A percentile compares a stretch with the other conserved stretches of the same genome.
These are phyloP conservation scores for Bicyclus anynana DNA, from an alignment of 1,140 invertebrate genomes.

Conservation along the genomic window DNA sequence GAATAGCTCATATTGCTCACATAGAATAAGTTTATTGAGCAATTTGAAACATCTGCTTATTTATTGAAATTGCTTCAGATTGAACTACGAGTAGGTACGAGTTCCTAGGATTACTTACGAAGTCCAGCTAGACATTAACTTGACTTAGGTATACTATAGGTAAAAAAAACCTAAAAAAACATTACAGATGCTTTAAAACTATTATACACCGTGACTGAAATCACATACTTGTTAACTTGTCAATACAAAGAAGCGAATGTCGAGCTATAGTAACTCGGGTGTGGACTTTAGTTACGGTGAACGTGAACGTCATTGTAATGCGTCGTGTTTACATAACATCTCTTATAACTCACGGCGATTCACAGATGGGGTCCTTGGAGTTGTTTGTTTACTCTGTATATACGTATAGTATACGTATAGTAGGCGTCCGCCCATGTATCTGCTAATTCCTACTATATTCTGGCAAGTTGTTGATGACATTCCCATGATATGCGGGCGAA, in stretches of 20 bases:
- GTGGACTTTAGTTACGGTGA: not conserved
- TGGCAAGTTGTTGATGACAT: too few species aligned
- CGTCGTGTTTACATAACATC: slow-evolving; percentile 26
- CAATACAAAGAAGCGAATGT: slow-evolving; percentile 8
- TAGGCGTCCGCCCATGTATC: too few species aligned
- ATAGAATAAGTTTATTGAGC: too few species aligned
- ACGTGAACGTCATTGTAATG: slow-evolving; percentile 31
- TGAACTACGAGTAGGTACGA: too few species aligned
- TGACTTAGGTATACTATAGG: not conserved
- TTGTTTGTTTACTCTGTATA: not conserved
- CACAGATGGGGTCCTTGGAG: not conserved
- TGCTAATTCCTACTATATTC: too few species aligned
- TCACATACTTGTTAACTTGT: slow-evolving; percentile 3
- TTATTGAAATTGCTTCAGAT: too few species aligned
- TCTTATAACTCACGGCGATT: slow-evolving; percentile 5
- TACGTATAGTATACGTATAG: too few species aligned
- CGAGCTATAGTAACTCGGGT: slow-evolving; percentile 2
- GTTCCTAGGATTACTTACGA: too few species aligned
- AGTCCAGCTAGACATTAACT: too few species aligned
- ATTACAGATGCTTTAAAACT: not conserved
- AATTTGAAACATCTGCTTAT: too few species aligned
- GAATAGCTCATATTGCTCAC: too few species aligned
- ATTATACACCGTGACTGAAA: slow-evolving; percentile 3
- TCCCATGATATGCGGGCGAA: too few species aligned
- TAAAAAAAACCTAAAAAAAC: not conserved